Evolutionary conservation across 2,113 vertebrate genomes (phyloP).

Genomic region (Pseudopodoces humilis): DNA sequence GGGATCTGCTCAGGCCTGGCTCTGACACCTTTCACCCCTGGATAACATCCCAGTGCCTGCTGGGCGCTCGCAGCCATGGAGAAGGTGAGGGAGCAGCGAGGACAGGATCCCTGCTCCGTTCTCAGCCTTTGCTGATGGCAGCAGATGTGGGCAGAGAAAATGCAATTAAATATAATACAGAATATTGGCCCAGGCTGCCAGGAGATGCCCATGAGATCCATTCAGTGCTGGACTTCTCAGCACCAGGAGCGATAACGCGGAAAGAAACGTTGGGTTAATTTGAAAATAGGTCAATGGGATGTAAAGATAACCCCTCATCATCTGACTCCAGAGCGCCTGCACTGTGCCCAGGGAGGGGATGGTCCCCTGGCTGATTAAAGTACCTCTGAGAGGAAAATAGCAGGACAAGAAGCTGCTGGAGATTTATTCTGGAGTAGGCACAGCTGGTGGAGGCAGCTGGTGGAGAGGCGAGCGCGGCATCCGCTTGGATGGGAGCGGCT

Average conservation of each 20-base stretch:
- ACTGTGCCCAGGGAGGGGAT: background rate
- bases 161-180: background rate
- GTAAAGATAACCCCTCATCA: background rate
- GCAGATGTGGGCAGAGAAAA: background rate
- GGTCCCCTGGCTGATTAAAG: background rate
- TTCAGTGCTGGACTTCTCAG: background rate
- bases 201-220: background rate
- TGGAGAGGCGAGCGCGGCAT: background rate
- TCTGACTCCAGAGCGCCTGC: background rate
- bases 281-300: conserved; percentile 52
- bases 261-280: background rate
- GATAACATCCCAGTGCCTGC: background rate
- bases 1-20: background rate
- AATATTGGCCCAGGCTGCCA: background rate
- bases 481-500: background rate
- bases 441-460: conserved; percentile 72
- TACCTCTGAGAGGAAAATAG: conserved; percentile 14
- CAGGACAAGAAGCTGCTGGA: conserved; percentile 18
- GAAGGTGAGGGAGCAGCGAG: background rate
- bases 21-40: background rate
- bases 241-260: background rate
- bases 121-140: background rate
- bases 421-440: conserved; percentile 15
- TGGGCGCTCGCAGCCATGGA: background rate
- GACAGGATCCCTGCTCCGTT: background rate